phyloP scores from a whole-genome alignment of 2,888 invertebrate species.

The Oxyteleia sp. region DNA sequence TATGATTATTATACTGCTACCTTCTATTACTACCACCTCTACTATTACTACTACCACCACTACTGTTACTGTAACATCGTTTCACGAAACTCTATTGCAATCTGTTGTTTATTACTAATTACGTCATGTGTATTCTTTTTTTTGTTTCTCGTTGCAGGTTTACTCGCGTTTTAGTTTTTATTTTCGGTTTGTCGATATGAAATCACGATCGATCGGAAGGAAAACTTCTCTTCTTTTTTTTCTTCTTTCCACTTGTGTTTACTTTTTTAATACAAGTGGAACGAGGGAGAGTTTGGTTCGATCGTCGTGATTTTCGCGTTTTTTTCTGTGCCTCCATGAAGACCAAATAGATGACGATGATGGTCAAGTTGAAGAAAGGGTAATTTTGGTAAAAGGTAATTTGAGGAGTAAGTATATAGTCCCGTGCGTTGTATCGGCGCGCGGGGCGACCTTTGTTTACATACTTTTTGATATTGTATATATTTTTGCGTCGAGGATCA shows the following conservation, averaged over 20 bases:
- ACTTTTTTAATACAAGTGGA: slow-evolving; percentile 9
- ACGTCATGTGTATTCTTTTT: background rate
- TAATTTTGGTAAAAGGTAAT: too few species aligned
- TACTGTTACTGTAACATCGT: background rate
- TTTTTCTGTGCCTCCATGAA: slow-evolving; percentile 15
- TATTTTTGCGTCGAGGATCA: slow-evolving; percentile 16
- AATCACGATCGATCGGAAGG: slow-evolving; percentile 1
- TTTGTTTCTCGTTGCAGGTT: slow-evolving; percentile 10
- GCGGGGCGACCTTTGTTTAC: slow-evolving; percentile 81
- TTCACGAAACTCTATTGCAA: background rate
- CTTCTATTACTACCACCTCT: too few species aligned
- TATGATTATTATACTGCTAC: too few species aligned
- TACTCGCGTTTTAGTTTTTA: slow-evolving; percentile 26
- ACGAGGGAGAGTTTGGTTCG: background rate
- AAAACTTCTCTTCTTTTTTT: background rate
- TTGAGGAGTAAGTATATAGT: slow-evolving; percentile 88
- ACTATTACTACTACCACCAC: background rate
- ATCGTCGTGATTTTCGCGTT: slow-evolving; percentile 32
- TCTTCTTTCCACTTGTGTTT: slow-evolving; percentile 1
- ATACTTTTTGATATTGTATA: slow-evolving; percentile 28
- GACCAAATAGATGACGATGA: slow-evolving; percentile 1
- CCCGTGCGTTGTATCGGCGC: slow-evolving; percentile 89
- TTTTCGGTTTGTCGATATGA: slow-evolving; percentile 1
- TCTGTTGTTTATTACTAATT: background rate
- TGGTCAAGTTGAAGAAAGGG: slow-evolving; percentile 50